Evolutionary conservation across 2,888 invertebrate species (phyloP), one percentile per base, ranked within the genome.

Genomic region (Alviniconcha strummeri): DNA sequence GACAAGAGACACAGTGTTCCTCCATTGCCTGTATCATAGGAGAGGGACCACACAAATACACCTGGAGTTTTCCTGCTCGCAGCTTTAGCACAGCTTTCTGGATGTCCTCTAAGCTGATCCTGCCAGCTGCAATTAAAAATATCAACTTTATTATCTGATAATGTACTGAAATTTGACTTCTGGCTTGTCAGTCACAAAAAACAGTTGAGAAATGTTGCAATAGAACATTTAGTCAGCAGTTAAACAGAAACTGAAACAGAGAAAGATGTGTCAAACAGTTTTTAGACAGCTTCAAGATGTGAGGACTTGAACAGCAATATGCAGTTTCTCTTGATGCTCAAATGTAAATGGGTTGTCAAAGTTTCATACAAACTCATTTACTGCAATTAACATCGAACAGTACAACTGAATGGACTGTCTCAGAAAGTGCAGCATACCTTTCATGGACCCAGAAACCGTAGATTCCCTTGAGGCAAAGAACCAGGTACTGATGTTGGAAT

Each of bases 41-140:
- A 7, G 87, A 85, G 9, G 92, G 92, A 55, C 92, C 92, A 88
- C 92, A 92, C 57, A 91, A 86, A 84, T 89, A 92, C 54, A 85
- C 89, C 60, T 85, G 60, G 0, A 89, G 84, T 54, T 87, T 85
- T 11, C 87, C 83, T 72, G 82, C 81, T n/a, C 85, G 85, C 78
- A 90, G 64, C 82, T 86, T 85, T 67, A 86, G 79, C 80, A 90
- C 85, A 79, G 89, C 88, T 55, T 84, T 80, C 8, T 82, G 52
- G 52, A 90, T 83, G 78, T 89, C 89, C 5, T 79, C 81, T 17
- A 69, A 19, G 52, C 78, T 77, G 69, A 90, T 90, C 84, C 90
- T 87, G 54, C 85, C 56, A 60, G 52, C 90, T 90, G 84, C 15
- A 86, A 85, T 77, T 15, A 19, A 72, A 15, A 15, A 72, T n/a